Conservation (phyloP, 2,113 vertebrate species). For the Psilopogon haemacephalus region DNA sequence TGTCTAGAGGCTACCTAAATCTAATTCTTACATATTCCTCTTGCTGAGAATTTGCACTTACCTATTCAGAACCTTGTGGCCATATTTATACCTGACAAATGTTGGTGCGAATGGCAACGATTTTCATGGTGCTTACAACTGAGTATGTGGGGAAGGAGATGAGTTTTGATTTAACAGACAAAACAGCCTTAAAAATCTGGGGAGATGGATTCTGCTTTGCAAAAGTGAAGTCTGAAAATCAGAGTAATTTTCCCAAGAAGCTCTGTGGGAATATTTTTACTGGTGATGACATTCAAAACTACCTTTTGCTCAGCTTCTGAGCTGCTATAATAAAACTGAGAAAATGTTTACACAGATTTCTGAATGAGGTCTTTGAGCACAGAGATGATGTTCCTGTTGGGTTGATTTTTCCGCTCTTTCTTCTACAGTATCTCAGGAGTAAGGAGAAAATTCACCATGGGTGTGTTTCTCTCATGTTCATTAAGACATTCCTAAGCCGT, state of each 20-base stretch:
- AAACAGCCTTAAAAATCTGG: background rate
- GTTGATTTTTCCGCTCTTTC: background rate
- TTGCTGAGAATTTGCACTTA: background rate
- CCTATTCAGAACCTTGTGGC: background rate
- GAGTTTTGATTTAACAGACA: background rate
- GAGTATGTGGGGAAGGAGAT: background rate
- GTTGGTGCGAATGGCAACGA: background rate
- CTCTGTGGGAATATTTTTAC: background rate
- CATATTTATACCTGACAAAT: slow-evolving; percentile 7
- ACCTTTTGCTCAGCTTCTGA: background rate
- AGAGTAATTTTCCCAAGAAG: background rate
- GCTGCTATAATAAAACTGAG: background rate
- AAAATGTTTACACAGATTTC: background rate
- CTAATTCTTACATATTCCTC: background rate
- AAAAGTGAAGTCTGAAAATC: slow-evolving; percentile 1
- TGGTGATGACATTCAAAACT: background rate
- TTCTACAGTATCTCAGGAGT: background rate
- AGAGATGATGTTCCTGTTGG: background rate
- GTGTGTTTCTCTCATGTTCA: background rate
- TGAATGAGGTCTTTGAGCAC: background rate
- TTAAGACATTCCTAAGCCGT: background rate
- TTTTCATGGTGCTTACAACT: background rate
- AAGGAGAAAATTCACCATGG: background rate
- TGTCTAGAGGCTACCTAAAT: background rate
- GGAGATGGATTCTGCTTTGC: background rate